phyloP scores from a whole-genome alignment of 2,888 invertebrate species.

The Baccha elongata region DNA sequence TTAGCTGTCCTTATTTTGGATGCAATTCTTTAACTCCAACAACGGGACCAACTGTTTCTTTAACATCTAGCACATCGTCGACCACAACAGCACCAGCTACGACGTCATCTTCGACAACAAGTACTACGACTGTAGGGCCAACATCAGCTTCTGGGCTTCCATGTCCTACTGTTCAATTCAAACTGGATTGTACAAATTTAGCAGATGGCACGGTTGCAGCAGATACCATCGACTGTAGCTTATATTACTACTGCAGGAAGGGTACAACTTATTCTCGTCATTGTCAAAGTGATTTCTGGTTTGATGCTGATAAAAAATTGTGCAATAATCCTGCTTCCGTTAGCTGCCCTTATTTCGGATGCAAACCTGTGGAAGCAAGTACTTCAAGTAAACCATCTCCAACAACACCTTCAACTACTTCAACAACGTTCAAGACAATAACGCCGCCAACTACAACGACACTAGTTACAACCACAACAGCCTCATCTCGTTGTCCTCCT shows the following conservation, averaged over 20 bases:
- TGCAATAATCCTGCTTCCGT: constrained; percentile 30
- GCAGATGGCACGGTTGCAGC: neutral
- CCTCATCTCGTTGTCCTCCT: constrained; percentile 15
- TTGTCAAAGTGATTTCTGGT: constrained; percentile 41
- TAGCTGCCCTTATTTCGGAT: constrained; percentile 32
- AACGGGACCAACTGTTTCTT: neutral
- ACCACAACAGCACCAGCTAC: neutral
- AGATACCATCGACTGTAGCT: constrained; percentile 42
- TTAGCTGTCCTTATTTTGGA: constrained; percentile 29
- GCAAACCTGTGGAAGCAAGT: constrained; percentile 3
- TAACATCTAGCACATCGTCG: neutral
- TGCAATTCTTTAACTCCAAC: constrained; percentile 3
- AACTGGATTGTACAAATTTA: constrained; percentile 20
- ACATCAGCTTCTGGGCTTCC: constrained; percentile 20
- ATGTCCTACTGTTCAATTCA: constrained; percentile 25
- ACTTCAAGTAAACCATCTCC: neutral
- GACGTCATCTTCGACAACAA: neutral
- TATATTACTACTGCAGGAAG: constrained; percentile 29
- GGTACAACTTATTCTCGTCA: neutral
- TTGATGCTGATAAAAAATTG: neutral
- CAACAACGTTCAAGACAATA: neutral
- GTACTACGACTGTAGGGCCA: neutral
- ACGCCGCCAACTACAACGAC: neutral
- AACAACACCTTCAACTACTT: constrained; percentile 4
- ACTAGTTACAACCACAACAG: neutral